Base-by-base conservation (phyloP, 2,113 vertebrate species). In the Micromys minutus region DNA sequence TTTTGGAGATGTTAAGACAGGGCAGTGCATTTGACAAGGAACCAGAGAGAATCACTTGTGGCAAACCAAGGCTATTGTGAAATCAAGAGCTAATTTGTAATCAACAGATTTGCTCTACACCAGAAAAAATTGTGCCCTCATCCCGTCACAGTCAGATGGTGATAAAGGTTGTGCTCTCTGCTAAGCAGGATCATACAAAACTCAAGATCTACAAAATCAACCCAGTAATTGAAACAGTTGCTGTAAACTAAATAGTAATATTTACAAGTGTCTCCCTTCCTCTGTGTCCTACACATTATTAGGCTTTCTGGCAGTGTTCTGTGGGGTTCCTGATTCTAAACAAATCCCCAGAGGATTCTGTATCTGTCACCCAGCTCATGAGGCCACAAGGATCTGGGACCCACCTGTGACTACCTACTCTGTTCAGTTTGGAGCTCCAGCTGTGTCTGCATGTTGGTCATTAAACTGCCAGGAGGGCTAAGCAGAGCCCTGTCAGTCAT, bases 61-160 rank as follows among this genome's bases (percentile, higher is more conserved):
- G 12, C 86, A 84, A 72, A 65, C 36, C 7, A 34, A 83, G 29
- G 4, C 5, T 80, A 50, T 42, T 31, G 57, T 7, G 24, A 39
- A 69, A 24, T 10, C 16, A 59, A 86, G 31, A 0, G 26, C 5
- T 6, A n/a, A 22, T 55, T 77, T 57, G 24, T 4, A 9, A 9
- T 11, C 11, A 3, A n/a, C 74, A 7, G 11, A 50, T 34, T 72
- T 0, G 0, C 11, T 72, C 65, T 75, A 86, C 12, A 45, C 67
- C 55, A 29, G 42, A 19, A 1, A 31, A 39, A 24, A 72, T 42
- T 29, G 34, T 59, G 39, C 45, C 31, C 50, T 11, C n/a, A n/a
- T 10, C 71, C 63, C 8, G 0, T 0, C 39, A 26, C 9, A 12
- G 7, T 42, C 15, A 26, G 0, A 65, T 13, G 12, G 29, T 8